Evolutionary conservation across 2,888 invertebrate species (phyloP).

Genomic region (Drosophila diplacantha): DNA sequence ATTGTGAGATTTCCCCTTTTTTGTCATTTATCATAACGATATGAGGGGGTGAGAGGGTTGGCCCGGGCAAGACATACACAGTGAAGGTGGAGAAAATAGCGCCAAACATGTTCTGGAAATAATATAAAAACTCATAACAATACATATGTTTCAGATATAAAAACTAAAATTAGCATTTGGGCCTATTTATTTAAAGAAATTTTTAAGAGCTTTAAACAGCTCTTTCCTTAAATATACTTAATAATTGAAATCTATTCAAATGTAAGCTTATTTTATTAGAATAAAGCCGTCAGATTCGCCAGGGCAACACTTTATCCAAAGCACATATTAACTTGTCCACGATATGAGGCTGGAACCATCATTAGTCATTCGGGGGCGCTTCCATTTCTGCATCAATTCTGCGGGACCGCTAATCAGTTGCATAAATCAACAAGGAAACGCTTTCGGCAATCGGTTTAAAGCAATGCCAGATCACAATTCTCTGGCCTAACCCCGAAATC

Average conservation of each 20-base stretch:
- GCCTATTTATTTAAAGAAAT: not conserved
- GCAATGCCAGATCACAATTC: conserved; percentile 46
- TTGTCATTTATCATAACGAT: conserved; percentile 63
- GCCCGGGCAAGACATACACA: conserved; percentile 32
- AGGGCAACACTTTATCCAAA: not conserved
- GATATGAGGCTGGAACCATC: conserved; percentile 37
- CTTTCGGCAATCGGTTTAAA: conserved; percentile 43
- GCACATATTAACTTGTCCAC: conserved; percentile 21
- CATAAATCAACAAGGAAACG: conserved; percentile 65
- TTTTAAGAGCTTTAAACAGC: not conserved
- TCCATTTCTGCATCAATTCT: conserved; percentile 59
- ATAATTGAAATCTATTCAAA: not conserved
- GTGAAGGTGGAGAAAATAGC: not conserved
- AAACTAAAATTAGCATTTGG: too few relatives aligned
- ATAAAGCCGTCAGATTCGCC: not conserved
- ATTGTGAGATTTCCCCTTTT: conserved; percentile 56
- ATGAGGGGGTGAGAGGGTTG: not conserved
- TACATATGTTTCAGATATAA: not conserved
- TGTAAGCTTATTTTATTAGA: not conserved
- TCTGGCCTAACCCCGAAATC: conserved; percentile 47
- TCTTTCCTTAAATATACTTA: not conserved
- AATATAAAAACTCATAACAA: not conserved
- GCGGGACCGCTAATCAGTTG: conserved; percentile 66
- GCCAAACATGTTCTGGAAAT: not conserved
- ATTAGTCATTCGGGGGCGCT: conserved; percentile 66